Evolutionary conservation across 1,140 invertebrate genomes (phyloP), one percentile per base, ranked within the genome.

Genomic region (Gonatopus flavifemur): DNA sequence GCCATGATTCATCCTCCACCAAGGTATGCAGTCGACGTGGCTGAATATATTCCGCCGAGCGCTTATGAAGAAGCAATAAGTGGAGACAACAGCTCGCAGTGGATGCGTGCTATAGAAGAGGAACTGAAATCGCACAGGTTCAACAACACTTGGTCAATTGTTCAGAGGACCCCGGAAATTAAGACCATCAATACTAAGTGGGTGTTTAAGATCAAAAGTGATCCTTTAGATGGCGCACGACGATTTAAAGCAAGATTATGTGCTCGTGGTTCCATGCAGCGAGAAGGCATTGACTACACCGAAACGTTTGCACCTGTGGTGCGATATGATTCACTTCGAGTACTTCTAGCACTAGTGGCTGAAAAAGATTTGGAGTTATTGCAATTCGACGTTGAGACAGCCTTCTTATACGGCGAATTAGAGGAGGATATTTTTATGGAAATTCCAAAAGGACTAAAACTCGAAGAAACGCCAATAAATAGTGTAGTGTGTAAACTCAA

Each of bases 211-310:
- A n/a, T n/a, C n/a, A n/a, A n/a, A n/a, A n/a, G n/a, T n/a, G n/a
- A n/a, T n/a, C n/a, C n/a, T n/a, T n/a, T n/a, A n/a, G n/a, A n/a
- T n/a, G n/a, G n/a, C n/a, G n/a, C n/a, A n/a, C n/a, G n/a, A n/a
- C n/a, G n/a, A n/a, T n/a, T n/a, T n/a, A n/a, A n/a, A 62, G 44
- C 44, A 19, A 13, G 44, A 6, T 28, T 37, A 1, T 47, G 44
- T 28, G 44, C 44, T 3, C 1, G 44, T 16, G 44, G 33, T 16
- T 47, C 16, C n/a, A 3, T 12, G 10, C 33, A 47, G 20, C 16
- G 15, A n/a, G 7, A 31, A 2, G 36, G 45, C 1, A 19, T 39
- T 0, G 45, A 48, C 22, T 38, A 48, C 18, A 33, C 32, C n/a
- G n/a, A n/a, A n/a, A n/a, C n/a, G n/a, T n/a, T n/a, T n/a, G n/a